phyloP scores from a whole-genome alignment of 1,140 invertebrate species.

The Trichogramma pretiosum region DNA sequence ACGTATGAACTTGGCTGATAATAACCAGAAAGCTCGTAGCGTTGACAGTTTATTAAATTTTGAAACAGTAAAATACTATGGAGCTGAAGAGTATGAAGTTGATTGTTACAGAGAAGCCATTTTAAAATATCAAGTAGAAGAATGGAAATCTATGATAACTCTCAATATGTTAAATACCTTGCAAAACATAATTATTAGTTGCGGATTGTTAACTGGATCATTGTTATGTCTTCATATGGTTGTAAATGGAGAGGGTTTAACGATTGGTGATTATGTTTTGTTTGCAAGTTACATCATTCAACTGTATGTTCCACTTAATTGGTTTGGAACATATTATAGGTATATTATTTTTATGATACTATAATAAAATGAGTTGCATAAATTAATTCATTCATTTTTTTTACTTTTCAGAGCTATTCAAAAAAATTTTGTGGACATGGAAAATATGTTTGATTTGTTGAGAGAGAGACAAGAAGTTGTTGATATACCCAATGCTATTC shows the following conservation, averaged over 20 bases:
- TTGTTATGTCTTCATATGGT: constrained; percentile 80
- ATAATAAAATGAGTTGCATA: not conserved
- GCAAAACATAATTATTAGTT: constrained; percentile 84
- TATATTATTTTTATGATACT: constrained; percentile 32
- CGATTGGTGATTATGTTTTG: constrained; percentile 89
- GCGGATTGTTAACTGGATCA: constrained; percentile 77
- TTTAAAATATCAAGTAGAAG: constrained; percentile 73
- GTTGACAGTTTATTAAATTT: constrained; percentile 96
- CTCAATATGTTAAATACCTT: constrained; percentile 81
- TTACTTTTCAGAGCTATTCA: constrained; percentile 71
- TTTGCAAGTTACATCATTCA: constrained; percentile 94
- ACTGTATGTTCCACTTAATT: constrained; percentile 92
- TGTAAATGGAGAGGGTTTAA: constrained; percentile 56
- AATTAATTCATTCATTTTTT: not conserved
- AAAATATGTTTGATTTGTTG: constrained; percentile 97
- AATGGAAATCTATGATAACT: constrained; percentile 77
- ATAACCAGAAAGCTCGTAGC: constrained; percentile 79
- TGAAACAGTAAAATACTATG: constrained; percentile 97
- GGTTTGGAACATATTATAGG: constrained; percentile 98
- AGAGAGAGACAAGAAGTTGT: constrained; percentile 77
- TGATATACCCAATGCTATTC: constrained; percentile 68
- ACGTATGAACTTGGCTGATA: constrained; percentile 88
- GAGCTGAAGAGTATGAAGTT: constrained; percentile 85
- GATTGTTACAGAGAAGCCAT: constrained; percentile 74
- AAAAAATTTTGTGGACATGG: constrained; percentile 97